Base-by-base conservation (phyloP, 2,113 vertebrate species). In the Melanotaenia duboulayi region DNA sequence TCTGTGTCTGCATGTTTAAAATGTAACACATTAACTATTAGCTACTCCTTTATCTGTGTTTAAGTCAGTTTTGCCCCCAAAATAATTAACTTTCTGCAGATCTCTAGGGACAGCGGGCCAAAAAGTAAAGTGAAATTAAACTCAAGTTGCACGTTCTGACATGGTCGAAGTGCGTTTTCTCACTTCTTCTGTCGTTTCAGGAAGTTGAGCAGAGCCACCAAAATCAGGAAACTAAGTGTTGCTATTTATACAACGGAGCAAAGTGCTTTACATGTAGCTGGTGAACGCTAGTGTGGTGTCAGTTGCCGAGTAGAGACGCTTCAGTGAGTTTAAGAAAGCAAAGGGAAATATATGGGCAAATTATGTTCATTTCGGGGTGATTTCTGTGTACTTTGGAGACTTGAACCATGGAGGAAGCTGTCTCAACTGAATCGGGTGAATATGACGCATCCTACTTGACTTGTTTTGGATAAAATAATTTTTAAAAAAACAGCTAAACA, bases 201-300 rank as follows among this genome's bases (percentile, higher is more conserved):
- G 94, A 95, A 95, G 93, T 95, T 84, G 82, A 89, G 80, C 75
- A 69, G 75, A 79, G 82, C 76, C 69, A 83, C 86, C 78, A 81
- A 84, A 85, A 92, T 90, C 90, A 95, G 94, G 94, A 95, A 94
- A 93, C 80, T 80, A 81, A 87, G 76, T 44, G 74, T 80, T 82
- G 84, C 89, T 94, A 93, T 93, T 91, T 81, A 91, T 94, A 92
- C 80, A 44, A 68, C 80, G 46, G 78, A 78, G 68, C 76, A 62
- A 55, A 81, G 64, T 2, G 70, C 64, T 65, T 2, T 24, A 48
- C 44, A 48, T 48, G 44, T 48, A 57, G 78, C 51, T 68, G 77
- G 68, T 76, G 63, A 89, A 71, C 71, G 82, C 82, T 51, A 11
- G 50, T 50, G 57, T 24, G n/a, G 58, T 65, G 7, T 66, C 55